phyloP scores from a whole-genome alignment of 64 coral and sea anemone species.

The Porites lutea region DNA sequence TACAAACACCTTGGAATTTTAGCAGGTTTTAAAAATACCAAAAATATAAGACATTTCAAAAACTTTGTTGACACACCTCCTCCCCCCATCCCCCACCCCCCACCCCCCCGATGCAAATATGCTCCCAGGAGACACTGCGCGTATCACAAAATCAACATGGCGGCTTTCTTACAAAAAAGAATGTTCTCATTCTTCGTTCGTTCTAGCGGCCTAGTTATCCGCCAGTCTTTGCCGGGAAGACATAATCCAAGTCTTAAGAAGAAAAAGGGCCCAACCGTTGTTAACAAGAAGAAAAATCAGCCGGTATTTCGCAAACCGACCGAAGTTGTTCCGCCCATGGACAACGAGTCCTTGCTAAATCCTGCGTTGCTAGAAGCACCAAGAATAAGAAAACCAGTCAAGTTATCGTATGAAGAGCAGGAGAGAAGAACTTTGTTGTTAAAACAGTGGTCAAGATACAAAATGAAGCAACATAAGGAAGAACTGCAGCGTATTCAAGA shows the following conservation, averaged over 20 bases:
- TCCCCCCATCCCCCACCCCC: too few species aligned
- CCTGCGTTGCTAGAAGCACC: constrained; percentile 57
- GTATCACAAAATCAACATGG: constrained; percentile 69
- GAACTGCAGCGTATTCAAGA: constrained; percentile 94
- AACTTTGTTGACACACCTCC: too few species aligned
- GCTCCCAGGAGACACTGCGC: background rate
- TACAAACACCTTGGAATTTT: too few species aligned
- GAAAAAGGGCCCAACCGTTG: constrained; percentile 75
- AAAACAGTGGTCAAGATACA: constrained; percentile 96
- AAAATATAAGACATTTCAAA: too few species aligned
- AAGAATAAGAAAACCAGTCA: constrained; percentile 48
- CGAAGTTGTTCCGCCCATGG: constrained; percentile 83
- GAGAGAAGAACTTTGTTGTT: constrained; percentile 82
- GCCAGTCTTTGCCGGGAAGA: constrained; percentile 61
- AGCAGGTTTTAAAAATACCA: too few species aligned
- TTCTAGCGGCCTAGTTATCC: constrained; percentile 64
- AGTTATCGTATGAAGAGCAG: constrained; percentile 72
- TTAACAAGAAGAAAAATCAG: constrained; percentile 64
- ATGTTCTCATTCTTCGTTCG: constrained; percentile 74
- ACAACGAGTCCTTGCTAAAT: constrained; percentile 73
- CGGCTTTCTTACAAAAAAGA: constrained; percentile 46
- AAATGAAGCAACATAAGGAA: constrained; percentile 94
- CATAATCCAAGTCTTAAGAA: constrained; percentile 88
- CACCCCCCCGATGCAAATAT: too few species aligned
- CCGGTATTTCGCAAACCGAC: constrained; percentile 70